A percentile compares a stretch with the other conserved stretches of the same genome.
These are phyloP conservation scores for Pseudois nayaur DNA, from an alignment of 2,113 vertebrate species.

Conservation along the genomic window DNA sequence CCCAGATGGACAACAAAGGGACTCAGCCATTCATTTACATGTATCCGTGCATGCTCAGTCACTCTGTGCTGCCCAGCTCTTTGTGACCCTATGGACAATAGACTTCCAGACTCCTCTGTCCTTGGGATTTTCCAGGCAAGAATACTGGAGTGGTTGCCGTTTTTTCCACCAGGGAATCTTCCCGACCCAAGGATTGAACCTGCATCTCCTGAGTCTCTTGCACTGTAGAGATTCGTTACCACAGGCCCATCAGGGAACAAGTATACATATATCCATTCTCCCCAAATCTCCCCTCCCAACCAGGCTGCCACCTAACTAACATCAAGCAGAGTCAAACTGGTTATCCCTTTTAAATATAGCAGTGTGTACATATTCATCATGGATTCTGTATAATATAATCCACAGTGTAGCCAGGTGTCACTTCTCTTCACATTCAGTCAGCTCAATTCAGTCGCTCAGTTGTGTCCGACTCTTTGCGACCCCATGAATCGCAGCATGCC, in stretches of 20 bases:
- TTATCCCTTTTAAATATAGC: background rate
- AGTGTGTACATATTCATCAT: background rate
- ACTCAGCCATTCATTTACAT: background rate
- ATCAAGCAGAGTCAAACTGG: background rate
- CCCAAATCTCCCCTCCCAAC: background rate
- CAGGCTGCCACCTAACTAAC: background rate
- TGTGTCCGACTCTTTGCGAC: accelerated
- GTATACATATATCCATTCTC: background rate
- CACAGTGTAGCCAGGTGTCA: background rate
- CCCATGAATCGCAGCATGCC: accelerated
- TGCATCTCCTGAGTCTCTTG: background rate
- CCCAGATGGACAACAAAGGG: background rate
- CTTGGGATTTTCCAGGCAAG: background rate
- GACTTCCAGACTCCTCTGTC: background rate
- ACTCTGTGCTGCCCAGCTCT: background rate
- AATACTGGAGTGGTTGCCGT: background rate
- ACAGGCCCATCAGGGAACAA: background rate
- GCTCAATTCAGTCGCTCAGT: too few relatives aligned
- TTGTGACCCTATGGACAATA: background rate
- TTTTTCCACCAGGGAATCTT: background rate
- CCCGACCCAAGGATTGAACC: background rate
- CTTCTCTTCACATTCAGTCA: background rate
- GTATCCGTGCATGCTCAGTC: background rate
- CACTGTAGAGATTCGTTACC: background rate
- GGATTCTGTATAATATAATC: background rate